These are phyloP conservation scores for Harpagus bidentatus DNA, from an alignment of 2,113 vertebrate genomes.

Conservation along the genomic window DNA sequence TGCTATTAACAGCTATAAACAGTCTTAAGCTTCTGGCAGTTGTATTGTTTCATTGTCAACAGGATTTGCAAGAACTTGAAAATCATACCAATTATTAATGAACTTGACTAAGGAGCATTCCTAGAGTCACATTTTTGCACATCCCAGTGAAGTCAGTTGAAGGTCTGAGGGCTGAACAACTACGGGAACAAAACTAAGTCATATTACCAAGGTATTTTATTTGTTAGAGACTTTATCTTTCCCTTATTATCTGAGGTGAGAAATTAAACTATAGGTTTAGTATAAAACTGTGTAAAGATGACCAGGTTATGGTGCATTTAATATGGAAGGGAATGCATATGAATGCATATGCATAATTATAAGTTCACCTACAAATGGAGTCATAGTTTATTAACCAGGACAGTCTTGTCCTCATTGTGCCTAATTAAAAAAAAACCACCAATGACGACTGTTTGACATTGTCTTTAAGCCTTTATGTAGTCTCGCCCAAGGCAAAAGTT, in stretches of 20 bases:
- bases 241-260: neutral
- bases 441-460: neutral
- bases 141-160: neutral
- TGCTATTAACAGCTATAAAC: slow-evolving; percentile 62
- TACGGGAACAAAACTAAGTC: neutral
- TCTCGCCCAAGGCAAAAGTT: neutral
- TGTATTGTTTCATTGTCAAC: neutral
- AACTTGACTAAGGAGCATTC: neutral
- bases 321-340: neutral
- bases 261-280: neutral
- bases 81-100: neutral
- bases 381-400: neutral
- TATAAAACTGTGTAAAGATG: neutral
- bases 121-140: neutral
- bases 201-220: neutral
- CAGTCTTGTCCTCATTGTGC: neutral
- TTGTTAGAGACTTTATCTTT: neutral
- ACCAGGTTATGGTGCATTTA: neutral
- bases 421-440: neutral
- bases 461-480: neutral
- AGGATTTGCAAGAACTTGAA: slow-evolving; percentile 17
- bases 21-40: neutral
- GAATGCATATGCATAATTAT: neutral
- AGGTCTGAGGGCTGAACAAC: neutral
- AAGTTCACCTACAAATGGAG: neutral